A percentile compares a stretch with the other conserved stretches of the same genome.
Conservation (phyloP, 2,797 vertebrate species). For the Oryzias dopingdopingensis region DNA sequence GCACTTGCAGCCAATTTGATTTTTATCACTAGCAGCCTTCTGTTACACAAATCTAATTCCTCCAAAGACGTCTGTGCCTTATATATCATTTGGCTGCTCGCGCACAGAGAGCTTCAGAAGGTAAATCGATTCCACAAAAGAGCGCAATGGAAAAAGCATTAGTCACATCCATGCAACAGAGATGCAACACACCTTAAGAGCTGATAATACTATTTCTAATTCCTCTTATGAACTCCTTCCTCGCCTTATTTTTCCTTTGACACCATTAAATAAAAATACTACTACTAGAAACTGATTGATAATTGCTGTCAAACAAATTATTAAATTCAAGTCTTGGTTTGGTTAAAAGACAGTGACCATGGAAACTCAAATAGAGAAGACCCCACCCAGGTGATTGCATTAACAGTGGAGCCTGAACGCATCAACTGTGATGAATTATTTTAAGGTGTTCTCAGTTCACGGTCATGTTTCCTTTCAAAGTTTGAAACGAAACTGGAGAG, state of each 20-base stretch:
- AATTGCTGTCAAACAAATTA: slow-evolving; percentile 63
- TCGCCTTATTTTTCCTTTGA: slow-evolving; percentile 16
- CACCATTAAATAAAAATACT: slow-evolving; percentile 39
- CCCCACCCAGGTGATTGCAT: slow-evolving; percentile 39
- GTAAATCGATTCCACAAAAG: slow-evolving; percentile 28
- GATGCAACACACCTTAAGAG: slow-evolving; percentile 37
- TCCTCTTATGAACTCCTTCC: slow-evolving; percentile 29
- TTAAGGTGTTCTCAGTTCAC: neutral
- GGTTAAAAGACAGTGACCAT: slow-evolving; percentile 2
- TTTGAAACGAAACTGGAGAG: slow-evolving; percentile 5
- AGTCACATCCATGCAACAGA: slow-evolving; percentile 32
- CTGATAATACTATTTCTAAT: slow-evolving; percentile 58
- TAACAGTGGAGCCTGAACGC: neutral
- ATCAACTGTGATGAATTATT: neutral
- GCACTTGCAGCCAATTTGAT: slow-evolving; percentile 40
- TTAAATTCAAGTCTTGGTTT: slow-evolving; percentile 28
- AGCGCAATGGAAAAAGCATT: slow-evolving; percentile 40
- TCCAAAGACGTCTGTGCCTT: neutral
- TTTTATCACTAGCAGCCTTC: slow-evolving; percentile 24
- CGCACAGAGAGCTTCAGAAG: slow-evolving; percentile 1
- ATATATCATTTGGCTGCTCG: neutral
- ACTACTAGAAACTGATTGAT: slow-evolving; percentile 58
- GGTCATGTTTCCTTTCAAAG: neutral
- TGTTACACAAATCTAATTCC: slow-evolving; percentile 7
- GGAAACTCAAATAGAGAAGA: slow-evolving; percentile 19